phyloP scores from a whole-genome alignment of 2,113 vertebrate genomes.

The Rhombomys opimus region DNA sequence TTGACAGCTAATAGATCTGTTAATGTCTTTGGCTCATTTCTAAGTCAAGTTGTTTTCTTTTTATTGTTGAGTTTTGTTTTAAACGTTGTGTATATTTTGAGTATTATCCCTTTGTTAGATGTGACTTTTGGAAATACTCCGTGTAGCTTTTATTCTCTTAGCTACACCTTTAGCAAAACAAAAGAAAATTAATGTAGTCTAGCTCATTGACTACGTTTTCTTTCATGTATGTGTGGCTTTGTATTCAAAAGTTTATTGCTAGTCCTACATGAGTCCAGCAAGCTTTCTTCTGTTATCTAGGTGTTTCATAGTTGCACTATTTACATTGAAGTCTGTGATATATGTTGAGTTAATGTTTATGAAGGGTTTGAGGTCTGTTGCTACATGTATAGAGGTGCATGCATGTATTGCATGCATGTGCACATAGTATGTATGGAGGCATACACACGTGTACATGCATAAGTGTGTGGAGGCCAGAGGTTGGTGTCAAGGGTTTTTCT shows the following conservation, averaged over 20 bases:
- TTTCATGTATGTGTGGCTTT: not conserved
- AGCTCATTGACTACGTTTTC: not conserved
- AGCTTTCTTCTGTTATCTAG: not conserved
- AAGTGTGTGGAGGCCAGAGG: not conserved
- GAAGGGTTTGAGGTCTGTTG: not conserved
- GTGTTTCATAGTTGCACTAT: not conserved
- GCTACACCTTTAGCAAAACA: not conserved
- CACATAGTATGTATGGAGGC: not conserved
- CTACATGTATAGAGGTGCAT: not conserved
- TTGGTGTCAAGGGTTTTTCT: not conserved
- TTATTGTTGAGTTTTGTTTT: not conserved
- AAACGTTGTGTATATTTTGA: not conserved
- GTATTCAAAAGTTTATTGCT: not conserved
- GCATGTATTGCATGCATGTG: not conserved
- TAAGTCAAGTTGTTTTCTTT: not conserved
- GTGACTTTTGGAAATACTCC: not conserved
- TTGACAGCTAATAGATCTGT: not conserved
- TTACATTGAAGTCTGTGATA: not conserved
- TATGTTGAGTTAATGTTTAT: not conserved
- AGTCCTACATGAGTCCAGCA: not conserved
- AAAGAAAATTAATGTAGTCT: not conserved
- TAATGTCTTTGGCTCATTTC: not conserved
- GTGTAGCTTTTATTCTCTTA: not conserved
- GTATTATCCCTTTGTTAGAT: not conserved
- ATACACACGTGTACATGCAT: not conserved